A percentile compares a stretch with the other conserved stretches of the same genome.
Evolutionary conservation across 2,797 vertebrate genomes (phyloP).

Genomic region (Peromyscus melanophrys): DNA sequence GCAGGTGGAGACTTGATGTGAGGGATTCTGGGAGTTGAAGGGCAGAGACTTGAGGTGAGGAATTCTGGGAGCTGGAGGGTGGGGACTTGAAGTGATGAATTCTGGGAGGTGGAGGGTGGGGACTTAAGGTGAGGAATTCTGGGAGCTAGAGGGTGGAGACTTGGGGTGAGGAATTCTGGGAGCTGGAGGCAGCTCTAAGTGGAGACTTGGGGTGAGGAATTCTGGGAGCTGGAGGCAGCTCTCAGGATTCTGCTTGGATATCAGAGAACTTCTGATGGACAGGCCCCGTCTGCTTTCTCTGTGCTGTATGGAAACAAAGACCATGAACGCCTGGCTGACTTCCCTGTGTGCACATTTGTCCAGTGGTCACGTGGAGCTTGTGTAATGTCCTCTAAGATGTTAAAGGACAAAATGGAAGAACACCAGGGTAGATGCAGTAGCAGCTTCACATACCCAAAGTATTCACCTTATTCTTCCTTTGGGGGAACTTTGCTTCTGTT

Average conservation of each 20-base stretch:
- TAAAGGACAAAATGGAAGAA: background rate
- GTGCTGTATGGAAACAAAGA: background rate
- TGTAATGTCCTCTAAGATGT: background rate
- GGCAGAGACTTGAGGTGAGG: background rate
- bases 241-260: background rate
- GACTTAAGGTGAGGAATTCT: background rate
- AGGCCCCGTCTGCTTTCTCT: background rate
- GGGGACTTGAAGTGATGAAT: too few species aligned
- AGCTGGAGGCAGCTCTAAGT: background rate
- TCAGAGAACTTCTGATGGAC: background rate
- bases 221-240: background rate
- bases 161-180: background rate
- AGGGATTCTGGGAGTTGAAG: background rate
- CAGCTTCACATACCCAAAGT: background rate
- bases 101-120: background rate
- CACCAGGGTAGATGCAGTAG: background rate
- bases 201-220: too few species aligned
- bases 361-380: background rate
- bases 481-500: background rate
- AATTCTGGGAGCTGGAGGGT: background rate
- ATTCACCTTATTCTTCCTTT: background rate
- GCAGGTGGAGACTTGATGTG: background rate
- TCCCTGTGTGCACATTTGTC: background rate
- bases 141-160: fast-evolving
- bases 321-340: background rate